Base-by-base conservation (phyloP, 2,113 vertebrate genomes). In the Callipepla californica region DNA sequence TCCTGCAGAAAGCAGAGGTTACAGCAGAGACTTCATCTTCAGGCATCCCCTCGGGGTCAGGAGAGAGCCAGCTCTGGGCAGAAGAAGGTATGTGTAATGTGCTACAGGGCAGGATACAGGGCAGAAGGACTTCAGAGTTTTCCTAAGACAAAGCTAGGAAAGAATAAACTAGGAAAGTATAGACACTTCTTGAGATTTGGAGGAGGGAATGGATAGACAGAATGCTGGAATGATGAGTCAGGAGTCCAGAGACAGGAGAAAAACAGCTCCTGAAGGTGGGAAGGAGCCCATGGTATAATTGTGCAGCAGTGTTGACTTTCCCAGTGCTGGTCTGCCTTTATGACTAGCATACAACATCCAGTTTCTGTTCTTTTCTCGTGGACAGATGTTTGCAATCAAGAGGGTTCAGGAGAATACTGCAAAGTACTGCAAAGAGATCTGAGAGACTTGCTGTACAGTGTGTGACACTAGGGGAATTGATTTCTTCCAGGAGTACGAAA, bases 81-180 rank as follows among this genome's bases (percentile, higher is more conserved):
- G 94, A 69, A 73, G 30, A 18, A 79, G 96, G 94, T 96, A 96
- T 2, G 94, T 93, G 62, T 40, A 28, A 1, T 38, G 68, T 80
- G 90, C 88, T 84, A 36, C 0, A 0, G 81, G 85, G 34, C 28
- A 65, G 63, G 79, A 22, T 23, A 1, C 63, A 30, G 6, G 40
- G 68, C 36, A 62, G 51, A 55, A 89, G 73, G 77, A 57, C 30
- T 63, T 78, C 7, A 26, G 40, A 40, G 36, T 51, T 83, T 68
- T 84, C 67, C 40, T 40, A 50, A 13, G 73, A 83, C 89, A 84
- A 58, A 58, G 45, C 66, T 57, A 4, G 1, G 44, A 36, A 36
- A 36, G 36, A 36, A 36, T 36, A 36, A 36, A 36, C 36, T 36
- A 36, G 36, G 36, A 36, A 36, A 36, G 36, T 61, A 6, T 11